Base-by-base conservation (phyloP, 2,888 invertebrate genomes). In the Linyphia triangularis region DNA sequence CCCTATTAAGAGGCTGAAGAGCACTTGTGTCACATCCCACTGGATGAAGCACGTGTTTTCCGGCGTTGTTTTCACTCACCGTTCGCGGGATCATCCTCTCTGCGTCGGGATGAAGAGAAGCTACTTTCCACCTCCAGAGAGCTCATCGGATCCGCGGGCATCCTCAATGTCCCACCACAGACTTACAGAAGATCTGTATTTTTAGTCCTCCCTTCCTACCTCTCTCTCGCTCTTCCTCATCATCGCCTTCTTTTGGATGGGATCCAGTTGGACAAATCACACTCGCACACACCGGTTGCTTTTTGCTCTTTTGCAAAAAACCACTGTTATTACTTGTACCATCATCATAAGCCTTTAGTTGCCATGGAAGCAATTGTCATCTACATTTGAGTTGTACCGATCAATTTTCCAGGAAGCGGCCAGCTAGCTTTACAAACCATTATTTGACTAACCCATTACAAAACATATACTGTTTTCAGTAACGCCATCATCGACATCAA, bases 81-180 rank as follows among this genome's bases (percentile, higher is more conserved):
- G 88, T 88, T 70, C 88, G 69, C 59, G 88, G 88, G 88, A 88
- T 88, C 88, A 88, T 88, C 88, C 82, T 81, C 82, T 67, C 61
- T 69, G 30, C 69, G 73, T 30, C 28, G 57, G 65, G 86, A 59
- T 75, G 75, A 63, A 43, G 73, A 75, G 10, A 43, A 24, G 57
- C 16, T n/a, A n/a, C 51, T n/a, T 51, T 69, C 43, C 57, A 77
- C 75, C 79, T 70, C 81, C 37, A 22, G 22, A 63, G 81, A 75
- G 73, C 72, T 73, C 86, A 81, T 72, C 65, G 69, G 73, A 75
- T 51, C 70, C 82, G 61, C 77, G 28, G 9, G 75, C 82, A 77
- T 77, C 88, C 57, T 82, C 88, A 79, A 82, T 69, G 67, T 77
- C 82, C 88, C 43, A 67, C 33, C 65, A 73, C 40, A 78, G 70